Percentiles rank a stretch among this genome's conserved stretches.
These are phyloP conservation scores for Melolontha melolontha DNA, from an alignment of 2,888 invertebrate genomes.

Conservation along the genomic window DNA sequence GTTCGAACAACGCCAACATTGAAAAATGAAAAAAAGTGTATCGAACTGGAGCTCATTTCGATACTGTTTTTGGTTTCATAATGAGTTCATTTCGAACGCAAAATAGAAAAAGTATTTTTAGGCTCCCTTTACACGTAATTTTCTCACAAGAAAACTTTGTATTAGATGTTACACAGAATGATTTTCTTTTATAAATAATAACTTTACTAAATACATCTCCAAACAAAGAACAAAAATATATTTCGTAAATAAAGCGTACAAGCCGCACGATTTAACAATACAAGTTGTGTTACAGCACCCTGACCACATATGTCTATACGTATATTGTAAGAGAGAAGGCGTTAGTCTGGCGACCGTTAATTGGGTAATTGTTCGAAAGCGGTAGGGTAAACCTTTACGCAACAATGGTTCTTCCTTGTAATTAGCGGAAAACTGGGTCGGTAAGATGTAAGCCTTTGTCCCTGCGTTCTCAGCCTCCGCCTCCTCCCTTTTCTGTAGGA, in stretches of 20 bases:
- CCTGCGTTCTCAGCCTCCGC: slow-evolving; percentile 46
- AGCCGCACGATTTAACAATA: slow-evolving; percentile 18
- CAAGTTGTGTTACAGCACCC: slow-evolving; percentile 15
- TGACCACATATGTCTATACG: slow-evolving; percentile 23
- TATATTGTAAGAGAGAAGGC: slow-evolving; percentile 26
- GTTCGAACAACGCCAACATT: no score
- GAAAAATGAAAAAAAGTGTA: no score
- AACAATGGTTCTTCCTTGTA: slow-evolving; percentile 60
- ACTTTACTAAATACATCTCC: no score
- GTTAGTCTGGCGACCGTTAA: slow-evolving; percentile 50
- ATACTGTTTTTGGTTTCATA: no score
- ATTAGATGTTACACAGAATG: no score
- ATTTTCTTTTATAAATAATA: no score
- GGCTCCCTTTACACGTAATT: no score
- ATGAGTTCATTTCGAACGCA: no score
- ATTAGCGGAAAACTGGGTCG: slow-evolving; percentile 58
- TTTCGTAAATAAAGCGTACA: slow-evolving; percentile 12
- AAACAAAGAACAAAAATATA: slow-evolving; percentile 1
- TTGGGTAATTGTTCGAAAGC: slow-evolving; percentile 60
- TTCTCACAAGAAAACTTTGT: no score
- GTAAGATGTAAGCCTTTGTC: slow-evolving; percentile 56
- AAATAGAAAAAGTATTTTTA: no score
- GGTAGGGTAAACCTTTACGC: slow-evolving; percentile 58
- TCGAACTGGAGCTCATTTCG: no score
- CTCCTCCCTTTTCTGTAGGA: slow-evolving; percentile 24